phyloP scores from a whole-genome alignment of 2,113 vertebrate genomes.

The Willisornis vidua region DNA sequence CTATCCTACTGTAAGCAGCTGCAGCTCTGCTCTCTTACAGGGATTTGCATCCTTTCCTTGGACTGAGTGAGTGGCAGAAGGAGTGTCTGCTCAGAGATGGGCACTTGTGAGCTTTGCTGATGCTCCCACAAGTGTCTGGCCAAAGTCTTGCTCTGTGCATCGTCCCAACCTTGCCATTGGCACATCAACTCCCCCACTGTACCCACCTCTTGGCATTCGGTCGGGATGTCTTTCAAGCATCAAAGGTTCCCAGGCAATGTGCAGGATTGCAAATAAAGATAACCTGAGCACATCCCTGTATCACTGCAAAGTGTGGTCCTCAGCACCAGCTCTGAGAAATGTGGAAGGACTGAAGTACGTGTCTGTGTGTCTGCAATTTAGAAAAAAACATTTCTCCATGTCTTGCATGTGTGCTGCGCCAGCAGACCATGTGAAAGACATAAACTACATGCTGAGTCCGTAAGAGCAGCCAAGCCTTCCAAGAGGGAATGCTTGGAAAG shows the following conservation, averaged over 20 bases:
- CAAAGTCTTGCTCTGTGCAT: neutral
- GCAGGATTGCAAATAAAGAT: neutral
- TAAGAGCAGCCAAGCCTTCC: constrained; percentile 3
- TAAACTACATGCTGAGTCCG: neutral
- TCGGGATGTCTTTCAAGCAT: neutral
- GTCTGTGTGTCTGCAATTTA: neutral
- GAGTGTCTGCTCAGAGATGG: neutral
- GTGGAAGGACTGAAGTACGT: neutral
- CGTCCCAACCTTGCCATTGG: neutral
- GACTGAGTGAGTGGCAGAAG: neutral
- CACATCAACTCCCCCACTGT: rapidly evolving
- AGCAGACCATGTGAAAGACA: neutral
- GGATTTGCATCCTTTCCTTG: neutral
- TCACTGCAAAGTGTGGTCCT: neutral
- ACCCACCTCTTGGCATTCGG: neutral
- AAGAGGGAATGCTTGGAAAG: constrained; percentile 3
- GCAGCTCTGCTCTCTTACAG: neutral
- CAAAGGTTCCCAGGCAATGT: constrained; percentile 13
- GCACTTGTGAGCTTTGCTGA: neutral
- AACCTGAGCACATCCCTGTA: neutral
- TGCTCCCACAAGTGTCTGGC: neutral
- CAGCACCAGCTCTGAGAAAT: neutral
- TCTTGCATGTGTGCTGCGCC: neutral
- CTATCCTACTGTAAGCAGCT: neutral
- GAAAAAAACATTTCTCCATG: neutral